Evolutionary conservation across 2,888 invertebrate species (phyloP).

Genomic region (Caprella mutica): DNA sequence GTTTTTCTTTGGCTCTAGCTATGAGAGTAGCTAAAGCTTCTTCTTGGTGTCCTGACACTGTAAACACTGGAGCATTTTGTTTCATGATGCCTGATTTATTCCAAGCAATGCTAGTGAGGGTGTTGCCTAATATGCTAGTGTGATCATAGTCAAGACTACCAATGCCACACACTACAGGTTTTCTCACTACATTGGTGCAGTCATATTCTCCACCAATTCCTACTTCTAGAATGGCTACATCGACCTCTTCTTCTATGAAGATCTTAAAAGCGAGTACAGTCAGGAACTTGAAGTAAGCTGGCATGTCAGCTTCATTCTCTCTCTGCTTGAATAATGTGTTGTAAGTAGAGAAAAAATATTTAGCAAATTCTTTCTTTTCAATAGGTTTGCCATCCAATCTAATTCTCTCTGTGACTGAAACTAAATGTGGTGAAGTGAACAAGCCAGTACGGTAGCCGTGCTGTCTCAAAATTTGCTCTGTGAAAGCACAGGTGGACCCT

Average conservation of each 20-base stretch:
- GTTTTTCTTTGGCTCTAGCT: slow-evolving; percentile 51
- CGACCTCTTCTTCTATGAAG: slow-evolving; percentile 67
- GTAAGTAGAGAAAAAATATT: slow-evolving; percentile 72
- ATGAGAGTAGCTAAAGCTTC: slow-evolving; percentile 55
- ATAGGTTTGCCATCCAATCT: slow-evolving; percentile 73
- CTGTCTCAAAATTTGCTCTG: slow-evolving; percentile 72
- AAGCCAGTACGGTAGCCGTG: slow-evolving; percentile 84
- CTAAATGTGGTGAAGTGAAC: slow-evolving; percentile 89
- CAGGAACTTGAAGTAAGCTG: slow-evolving; percentile 85
- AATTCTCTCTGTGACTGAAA: slow-evolving; percentile 83
- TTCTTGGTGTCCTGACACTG: slow-evolving; percentile 51
- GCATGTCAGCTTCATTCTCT: slow-evolving; percentile 59
- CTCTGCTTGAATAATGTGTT: slow-evolving; percentile 48
- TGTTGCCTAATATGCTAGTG: slow-evolving; percentile 65
- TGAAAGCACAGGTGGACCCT: slow-evolving; percentile 82
- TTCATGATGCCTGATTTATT: slow-evolving; percentile 97
- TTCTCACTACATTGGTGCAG: slow-evolving; percentile 79
- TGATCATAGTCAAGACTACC: slow-evolving; percentile 87
- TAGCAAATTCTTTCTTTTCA: slow-evolving; percentile 57
- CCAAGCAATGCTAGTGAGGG: slow-evolving; percentile 75
- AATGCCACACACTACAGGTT: slow-evolving; percentile 76
- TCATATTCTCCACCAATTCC: slow-evolving; percentile 94
- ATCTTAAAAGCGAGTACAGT: slow-evolving; percentile 82
- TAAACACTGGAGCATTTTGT: slow-evolving; percentile 55
- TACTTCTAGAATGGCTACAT: slow-evolving; percentile 90